Evolutionary conservation across 2,888 invertebrate genomes (phyloP).

Genomic region (Lydus trimaculatus): DNA sequence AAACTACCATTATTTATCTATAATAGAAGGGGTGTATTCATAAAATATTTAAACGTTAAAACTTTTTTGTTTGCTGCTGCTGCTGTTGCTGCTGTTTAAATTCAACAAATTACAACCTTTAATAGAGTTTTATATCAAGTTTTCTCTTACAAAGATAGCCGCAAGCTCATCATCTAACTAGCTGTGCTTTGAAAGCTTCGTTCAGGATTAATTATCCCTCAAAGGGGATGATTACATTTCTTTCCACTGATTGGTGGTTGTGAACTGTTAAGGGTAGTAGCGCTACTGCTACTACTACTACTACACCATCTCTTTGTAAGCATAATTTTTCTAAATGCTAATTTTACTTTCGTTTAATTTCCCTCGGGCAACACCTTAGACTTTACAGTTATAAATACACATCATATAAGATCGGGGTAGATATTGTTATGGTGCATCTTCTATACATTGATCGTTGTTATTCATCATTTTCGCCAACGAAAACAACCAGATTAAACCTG

Average conservation of each 20-base stretch:
- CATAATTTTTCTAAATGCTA: constrained; percentile 53
- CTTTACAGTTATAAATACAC: constrained; percentile 41
- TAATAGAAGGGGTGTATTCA: not conserved
- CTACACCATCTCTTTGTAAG: constrained; percentile 18
- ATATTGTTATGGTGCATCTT: not conserved
- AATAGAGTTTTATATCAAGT: not conserved
- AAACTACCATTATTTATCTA: too few species aligned
- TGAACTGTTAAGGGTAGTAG: constrained; percentile 15
- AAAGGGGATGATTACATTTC: constrained; percentile 18
- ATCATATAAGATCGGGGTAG: constrained; percentile 29
- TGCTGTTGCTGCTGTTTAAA: not conserved
- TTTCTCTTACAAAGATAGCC: not conserved
- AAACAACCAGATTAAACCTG: constrained; percentile 11
- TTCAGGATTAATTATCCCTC: constrained; percentile 16
- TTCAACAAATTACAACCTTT: not conserved
- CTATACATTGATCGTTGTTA: not conserved
- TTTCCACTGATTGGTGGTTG: constrained; percentile 19
- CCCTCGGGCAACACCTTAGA: constrained; percentile 53
- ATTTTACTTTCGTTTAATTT: constrained; percentile 56
- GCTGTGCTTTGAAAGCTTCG: not conserved
- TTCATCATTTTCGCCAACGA: not conserved
- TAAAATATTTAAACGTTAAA: not conserved
- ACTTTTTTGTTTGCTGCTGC: too few species aligned
- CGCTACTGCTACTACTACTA: constrained; percentile 14
- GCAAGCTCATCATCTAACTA: not conserved